Base-by-base conservation (phyloP, 1,140 invertebrate species). In the Zophobas morio region DNA sequence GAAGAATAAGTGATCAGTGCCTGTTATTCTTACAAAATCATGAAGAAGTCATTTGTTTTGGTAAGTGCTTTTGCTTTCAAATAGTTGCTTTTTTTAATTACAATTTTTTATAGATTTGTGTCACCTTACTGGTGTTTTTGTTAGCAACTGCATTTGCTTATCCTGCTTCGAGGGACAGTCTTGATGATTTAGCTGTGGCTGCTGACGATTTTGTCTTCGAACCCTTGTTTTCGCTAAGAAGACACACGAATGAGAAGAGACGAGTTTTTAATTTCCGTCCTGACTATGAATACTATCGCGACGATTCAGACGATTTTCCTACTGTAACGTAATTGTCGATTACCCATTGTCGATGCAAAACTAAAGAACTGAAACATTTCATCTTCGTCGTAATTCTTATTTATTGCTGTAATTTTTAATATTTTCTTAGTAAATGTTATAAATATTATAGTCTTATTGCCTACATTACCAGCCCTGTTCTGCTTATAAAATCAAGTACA, bases 241-340 rank as follows among this genome's bases (percentile, higher is more conserved):
- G 39, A 1, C 32, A 66, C 6, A 37, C 57, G 33, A 39, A 39
- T 1, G 57, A 36, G 39, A 51, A 51, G n/a, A 66, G 39, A 20
- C 1, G 60, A 66, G 32, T 8, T 20, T 42, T 32, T 2, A 66
- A 66, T 66, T 66, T 66, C 1, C 37, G n/a, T 6, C 37, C 60
- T 2, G 60, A 66, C 4, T 66, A 66, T 32, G 60, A 66, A 6
- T 66, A 42, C 6, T 5, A 6, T 6, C 36, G 42, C n/a, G 37
- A 66, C 39, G n/a, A 66, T 20, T 66, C 60, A 4, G 60, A 66
- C 8, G 60, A 66, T 42, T 66, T 66, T 40, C 60, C 60, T 0
- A 66, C 60, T n/a, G n/a, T 66, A n/a, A 36, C 60, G 42, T 66
- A 66, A 60, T 6, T n/a, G 36, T 46, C 8, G 3, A 4, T 46